These are phyloP conservation scores for Pseudachorutes palmiensis DNA, from an alignment of 1,140 invertebrate species.

Conservation along the genomic window DNA sequence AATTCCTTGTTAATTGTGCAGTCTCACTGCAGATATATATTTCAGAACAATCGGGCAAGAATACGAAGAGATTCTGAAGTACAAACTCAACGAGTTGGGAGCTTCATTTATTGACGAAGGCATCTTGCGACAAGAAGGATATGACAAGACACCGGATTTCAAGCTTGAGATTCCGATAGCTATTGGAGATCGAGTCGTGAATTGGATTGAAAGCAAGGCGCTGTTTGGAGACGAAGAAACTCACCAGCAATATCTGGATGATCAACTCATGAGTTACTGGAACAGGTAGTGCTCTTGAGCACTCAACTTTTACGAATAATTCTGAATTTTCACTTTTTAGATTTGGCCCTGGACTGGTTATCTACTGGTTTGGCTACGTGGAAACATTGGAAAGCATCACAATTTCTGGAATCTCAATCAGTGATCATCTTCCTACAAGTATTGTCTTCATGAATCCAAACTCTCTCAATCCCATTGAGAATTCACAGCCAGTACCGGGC, in stretches of 20 bases:
- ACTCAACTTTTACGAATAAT: conserved; percentile 14
- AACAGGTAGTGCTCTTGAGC: conserved; percentile 56
- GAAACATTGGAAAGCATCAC: conserved; percentile 53
- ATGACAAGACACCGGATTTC: conserved; percentile 91
- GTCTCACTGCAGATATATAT: too few species aligned
- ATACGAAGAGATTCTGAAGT: conserved; percentile 61
- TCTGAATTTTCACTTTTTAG: conserved; percentile 43
- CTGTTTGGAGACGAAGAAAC: conserved; percentile 76
- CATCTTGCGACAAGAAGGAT: conserved; percentile 67
- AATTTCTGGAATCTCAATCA: conserved; percentile 61
- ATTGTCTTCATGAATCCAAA: conserved; percentile 40
- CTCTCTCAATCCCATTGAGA: neutral
- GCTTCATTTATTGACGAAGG: conserved; percentile 72
- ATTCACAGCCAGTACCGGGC: neutral
- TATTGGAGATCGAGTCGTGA: conserved; percentile 73
- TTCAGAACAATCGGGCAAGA: conserved; percentile 64
- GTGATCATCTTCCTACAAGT: conserved; percentile 53
- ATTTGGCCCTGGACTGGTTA: conserved; percentile 86
- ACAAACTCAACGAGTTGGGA: conserved; percentile 50
- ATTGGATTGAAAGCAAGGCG: conserved; percentile 96
- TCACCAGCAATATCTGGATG: conserved; percentile 73
- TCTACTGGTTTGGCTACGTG: conserved; percentile 92
- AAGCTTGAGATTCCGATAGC: conserved; percentile 83
- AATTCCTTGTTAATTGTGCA: neutral
- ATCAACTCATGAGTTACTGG: conserved; percentile 83